Conservation (phyloP, 2,888 invertebrate species). For the Andrena trimmerana region DNA sequence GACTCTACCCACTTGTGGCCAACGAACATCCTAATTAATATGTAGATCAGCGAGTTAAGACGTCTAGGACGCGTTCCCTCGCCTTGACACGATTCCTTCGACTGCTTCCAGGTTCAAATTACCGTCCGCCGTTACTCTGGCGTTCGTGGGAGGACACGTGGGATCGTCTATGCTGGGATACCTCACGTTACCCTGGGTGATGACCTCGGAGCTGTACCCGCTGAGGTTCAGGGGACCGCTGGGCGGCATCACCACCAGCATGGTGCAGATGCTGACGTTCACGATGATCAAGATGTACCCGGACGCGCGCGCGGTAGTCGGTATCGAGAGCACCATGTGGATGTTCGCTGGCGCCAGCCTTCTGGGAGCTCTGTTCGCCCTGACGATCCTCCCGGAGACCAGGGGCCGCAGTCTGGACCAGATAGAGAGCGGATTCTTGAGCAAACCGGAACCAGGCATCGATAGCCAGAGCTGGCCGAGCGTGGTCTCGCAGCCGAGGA, state of each 20-base stretch:
- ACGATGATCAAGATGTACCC: constrained; percentile 90
- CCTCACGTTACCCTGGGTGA: constrained; percentile 91
- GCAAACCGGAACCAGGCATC: constrained; percentile 71
- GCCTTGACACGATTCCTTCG: constrained; percentile 11
- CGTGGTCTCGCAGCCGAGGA: constrained; percentile 53
- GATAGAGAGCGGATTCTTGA: constrained; percentile 89
- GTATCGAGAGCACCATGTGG: constrained; percentile 89
- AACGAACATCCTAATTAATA: neutral
- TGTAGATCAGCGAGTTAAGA: neutral
- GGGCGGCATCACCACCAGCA: constrained; percentile 90
- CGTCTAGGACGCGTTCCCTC: neutral
- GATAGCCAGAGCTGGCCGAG: constrained; percentile 30
- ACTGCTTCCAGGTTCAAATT: constrained; percentile 64
- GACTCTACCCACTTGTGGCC: neutral
- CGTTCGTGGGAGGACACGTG: constrained; percentile 89
- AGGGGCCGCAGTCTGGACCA: constrained; percentile 89
- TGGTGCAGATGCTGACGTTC: constrained; percentile 90
- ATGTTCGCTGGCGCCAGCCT: constrained; percentile 88
- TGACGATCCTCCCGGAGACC: constrained; percentile 89
- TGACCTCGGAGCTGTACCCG: constrained; percentile 91
- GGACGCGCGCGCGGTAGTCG: constrained; percentile 86
- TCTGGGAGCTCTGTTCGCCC: constrained; percentile 88
- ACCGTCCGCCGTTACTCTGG: constrained; percentile 85
- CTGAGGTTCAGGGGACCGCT: constrained; percentile 89
- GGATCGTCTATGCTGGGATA: constrained; percentile 91